phyloP scores from a whole-genome alignment of 2,113 vertebrate species.

The Reinhardtius hippoglossoides region DNA sequence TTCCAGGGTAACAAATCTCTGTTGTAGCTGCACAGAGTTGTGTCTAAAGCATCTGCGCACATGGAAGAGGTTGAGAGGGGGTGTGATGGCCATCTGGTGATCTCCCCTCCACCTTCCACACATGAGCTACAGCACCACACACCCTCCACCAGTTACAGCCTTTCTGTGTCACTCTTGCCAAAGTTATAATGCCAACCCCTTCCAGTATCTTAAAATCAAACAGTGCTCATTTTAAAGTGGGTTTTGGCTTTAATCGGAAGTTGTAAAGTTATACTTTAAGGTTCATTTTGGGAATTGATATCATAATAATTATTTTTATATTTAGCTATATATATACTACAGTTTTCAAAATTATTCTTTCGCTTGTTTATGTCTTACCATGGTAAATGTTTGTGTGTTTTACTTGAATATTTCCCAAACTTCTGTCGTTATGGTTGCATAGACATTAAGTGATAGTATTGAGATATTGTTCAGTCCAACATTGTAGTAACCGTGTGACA shows the following conservation, averaged over 20 bases:
- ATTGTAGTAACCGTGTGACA: neutral
- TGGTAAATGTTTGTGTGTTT: too few species aligned
- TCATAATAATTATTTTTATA: too few species aligned
- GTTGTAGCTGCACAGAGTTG: conserved; percentile 9
- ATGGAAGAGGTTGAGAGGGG: conserved; percentile 13
- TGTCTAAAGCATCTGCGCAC: conserved; percentile 47
- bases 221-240: too few species aligned
- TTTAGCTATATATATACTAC: too few species aligned
- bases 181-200: neutral
- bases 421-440: too few species aligned
- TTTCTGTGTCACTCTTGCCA: neutral
- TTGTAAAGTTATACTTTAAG: too few species aligned
- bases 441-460: too few species aligned
- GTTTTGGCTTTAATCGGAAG: neutral
- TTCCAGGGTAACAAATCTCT: conserved; percentile 15
- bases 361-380: too few species aligned
- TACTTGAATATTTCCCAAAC: too few species aligned
- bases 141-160: neutral
- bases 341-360: too few species aligned
- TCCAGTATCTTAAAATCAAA: neutral
- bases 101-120: conserved; percentile 16
- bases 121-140: neutral
- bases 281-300: too few species aligned
- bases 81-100: conserved; percentile 63
- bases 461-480: neutral